phyloP scores from a whole-genome alignment of 1,140 invertebrate genomes.

The Drosophila sproati region DNA sequence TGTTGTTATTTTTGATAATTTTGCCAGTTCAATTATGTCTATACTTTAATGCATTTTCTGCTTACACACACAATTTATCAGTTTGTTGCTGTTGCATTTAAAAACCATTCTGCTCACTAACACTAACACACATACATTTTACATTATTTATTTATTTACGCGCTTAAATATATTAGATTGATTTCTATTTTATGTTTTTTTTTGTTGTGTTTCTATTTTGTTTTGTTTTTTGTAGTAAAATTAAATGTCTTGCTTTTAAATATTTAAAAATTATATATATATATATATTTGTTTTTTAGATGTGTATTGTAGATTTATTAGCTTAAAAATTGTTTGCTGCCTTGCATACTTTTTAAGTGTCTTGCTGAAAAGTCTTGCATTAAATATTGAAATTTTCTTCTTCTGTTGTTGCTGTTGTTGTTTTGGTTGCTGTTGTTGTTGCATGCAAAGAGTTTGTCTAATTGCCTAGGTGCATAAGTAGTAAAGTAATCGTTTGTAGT shows the following conservation, averaged over 20 bases:
- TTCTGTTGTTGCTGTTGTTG: constrained; percentile 11
- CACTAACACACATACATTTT: constrained; percentile 79
- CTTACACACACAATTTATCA: constrained; percentile 51
- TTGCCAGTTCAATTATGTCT: constrained; percentile 47
- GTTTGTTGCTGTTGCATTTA: constrained; percentile 62
- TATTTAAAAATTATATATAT: constrained; percentile 71
- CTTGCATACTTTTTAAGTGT: constrained; percentile 46
- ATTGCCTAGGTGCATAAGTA: constrained; percentile 71
- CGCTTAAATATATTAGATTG: constrained; percentile 68
- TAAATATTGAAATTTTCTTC: constrained; percentile 62
- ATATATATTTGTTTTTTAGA: constrained; percentile 40
- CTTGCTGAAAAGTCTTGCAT: constrained; percentile 74
- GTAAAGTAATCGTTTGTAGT: constrained; percentile 75
- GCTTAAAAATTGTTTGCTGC: constrained; percentile 70
- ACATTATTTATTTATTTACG: constrained; percentile 52
- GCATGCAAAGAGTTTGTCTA: constrained; percentile 56
- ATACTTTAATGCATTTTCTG: constrained; percentile 55
- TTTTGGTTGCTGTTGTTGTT: constrained; percentile 27
- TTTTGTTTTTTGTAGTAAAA: constrained; percentile 50
- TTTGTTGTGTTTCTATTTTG: constrained; percentile 39
- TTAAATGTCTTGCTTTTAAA: constrained; percentile 68
- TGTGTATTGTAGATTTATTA: constrained; percentile 52
- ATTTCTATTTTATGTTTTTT: constrained; percentile 26
- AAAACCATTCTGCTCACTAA: constrained; percentile 76
- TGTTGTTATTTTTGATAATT: constrained; percentile 46